Conservation (phyloP, 2,113 vertebrate species). For the Laterallus jamaicensis region DNA sequence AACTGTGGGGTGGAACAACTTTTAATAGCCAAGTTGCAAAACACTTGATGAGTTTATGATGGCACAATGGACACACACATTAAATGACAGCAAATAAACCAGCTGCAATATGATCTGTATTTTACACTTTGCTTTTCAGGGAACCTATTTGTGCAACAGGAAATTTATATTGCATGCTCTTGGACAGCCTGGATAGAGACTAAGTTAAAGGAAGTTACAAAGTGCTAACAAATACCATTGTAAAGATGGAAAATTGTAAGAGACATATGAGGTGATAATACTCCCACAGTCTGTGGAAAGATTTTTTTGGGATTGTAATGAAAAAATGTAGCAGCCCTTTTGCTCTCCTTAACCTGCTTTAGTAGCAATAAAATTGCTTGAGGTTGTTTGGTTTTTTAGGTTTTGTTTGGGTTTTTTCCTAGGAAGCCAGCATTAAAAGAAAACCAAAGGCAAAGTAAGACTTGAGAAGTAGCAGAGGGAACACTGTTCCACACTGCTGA, state of each 20-base stretch:
- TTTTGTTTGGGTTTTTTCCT: not conserved
- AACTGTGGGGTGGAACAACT: not conserved
- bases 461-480: not conserved
- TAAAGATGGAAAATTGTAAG: not conserved
- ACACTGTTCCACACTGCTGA: not conserved
- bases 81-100: not conserved
- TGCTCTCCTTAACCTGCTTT: not conserved
- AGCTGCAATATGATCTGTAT: not conserved
- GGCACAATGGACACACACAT: not conserved
- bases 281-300: not conserved
- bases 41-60: not conserved
- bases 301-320: not conserved
- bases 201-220: not conserved
- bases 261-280: not conserved
- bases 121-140: not conserved
- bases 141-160: not conserved
- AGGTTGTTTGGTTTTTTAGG: not conserved
- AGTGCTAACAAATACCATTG: not conserved
- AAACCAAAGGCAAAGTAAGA: not conserved
- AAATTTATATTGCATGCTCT: not conserved
- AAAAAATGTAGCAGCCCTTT: not conserved
- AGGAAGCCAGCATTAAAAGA: not conserved
- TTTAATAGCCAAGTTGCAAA: not conserved
- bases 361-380: not conserved
- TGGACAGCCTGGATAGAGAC: not conserved